Base-by-base conservation (phyloP, 1,140 invertebrate species). In the Aphelinus certus region DNA sequence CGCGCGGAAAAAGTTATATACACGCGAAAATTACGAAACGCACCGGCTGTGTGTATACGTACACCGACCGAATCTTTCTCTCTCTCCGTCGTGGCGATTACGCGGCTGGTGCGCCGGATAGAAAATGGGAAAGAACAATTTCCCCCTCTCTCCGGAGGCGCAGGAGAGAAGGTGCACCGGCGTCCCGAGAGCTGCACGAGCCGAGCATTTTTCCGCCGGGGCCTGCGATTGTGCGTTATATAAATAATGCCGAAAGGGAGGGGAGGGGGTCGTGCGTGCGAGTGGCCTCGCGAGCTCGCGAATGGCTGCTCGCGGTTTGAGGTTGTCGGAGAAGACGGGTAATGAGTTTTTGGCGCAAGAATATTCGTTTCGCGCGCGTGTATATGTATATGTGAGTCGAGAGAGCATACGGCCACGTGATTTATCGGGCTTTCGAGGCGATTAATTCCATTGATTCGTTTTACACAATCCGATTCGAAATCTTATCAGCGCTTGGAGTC, bases 61-160 rank as follows among this genome's bases (percentile, higher is more conserved):
- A 26, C 26, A 26, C 26, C 26, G 26, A 26, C 26, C 26, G 26
- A 26, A 26, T 26, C 26, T 26, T 26, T 3, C 1, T 58, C 57
- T 58, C 57, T 58, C 6, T 5, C 7, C 7, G 43, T 62, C 10
- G 10, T 57, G 26, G 26, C 26, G 26, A 60, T 57, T 7, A 57
- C 56, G 26, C 9, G 3, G 56, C 10, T 5, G 9, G 10, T n/a
- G 4, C 56, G 56, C 56, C 10, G 7, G 3, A 55, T 55, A 45
- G 64, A 66, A 66, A 45, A 55, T 66, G 47, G 7, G 9, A 66
- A 66, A 66, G 51, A 66, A 66, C 48, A 66, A 66, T 66, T 66
- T 66, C 51, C 56, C 51, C 43, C 51, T 47, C 3, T 43, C 51
- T 66, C 42, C 45, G 61, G 47, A 48, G 46, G 47, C 6, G 42